Conservation (phyloP, 2,113 vertebrate genomes). For the Sinosuthora webbiana region DNA sequence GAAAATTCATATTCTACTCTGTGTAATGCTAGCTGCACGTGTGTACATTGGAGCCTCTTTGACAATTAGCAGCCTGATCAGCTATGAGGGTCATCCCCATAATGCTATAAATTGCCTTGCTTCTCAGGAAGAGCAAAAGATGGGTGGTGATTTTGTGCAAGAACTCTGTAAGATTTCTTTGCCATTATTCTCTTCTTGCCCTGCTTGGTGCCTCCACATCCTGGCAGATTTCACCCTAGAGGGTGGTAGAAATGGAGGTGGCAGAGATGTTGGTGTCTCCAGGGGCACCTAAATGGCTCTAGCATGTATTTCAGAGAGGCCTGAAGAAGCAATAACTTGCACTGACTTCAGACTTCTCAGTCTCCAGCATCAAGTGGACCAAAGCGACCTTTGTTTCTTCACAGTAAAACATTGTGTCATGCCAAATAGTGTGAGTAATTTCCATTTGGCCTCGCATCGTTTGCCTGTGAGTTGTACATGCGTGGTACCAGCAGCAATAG, state of each 20-base stretch:
- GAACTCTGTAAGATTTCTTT: background rate
- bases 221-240: background rate
- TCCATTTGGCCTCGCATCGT: rapidly evolving
- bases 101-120: background rate
- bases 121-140: background rate
- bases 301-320: background rate
- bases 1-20: background rate
- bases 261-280: rapidly evolving
- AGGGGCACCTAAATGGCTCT: background rate
- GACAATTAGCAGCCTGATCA: background rate
- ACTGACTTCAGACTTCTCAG: background rate
- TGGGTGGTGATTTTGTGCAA: background rate
- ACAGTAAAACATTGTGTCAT: background rate
- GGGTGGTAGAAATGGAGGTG: background rate
- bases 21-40: rapidly evolving
- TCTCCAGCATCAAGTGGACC: background rate
- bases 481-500: background rate
- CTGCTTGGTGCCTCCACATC: background rate
- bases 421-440: background rate
- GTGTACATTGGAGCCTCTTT: background rate
- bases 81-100: background rate
- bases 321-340: background rate
- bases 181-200: background rate
- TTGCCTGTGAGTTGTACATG: background rate
- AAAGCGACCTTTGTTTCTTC: background rate